A percentile compares a stretch with the other conserved stretches of the same genome.
These are phyloP conservation scores for Camelus bactrianus DNA, from an alignment of 2,113 vertebrate genomes.

Conservation along the genomic window DNA sequence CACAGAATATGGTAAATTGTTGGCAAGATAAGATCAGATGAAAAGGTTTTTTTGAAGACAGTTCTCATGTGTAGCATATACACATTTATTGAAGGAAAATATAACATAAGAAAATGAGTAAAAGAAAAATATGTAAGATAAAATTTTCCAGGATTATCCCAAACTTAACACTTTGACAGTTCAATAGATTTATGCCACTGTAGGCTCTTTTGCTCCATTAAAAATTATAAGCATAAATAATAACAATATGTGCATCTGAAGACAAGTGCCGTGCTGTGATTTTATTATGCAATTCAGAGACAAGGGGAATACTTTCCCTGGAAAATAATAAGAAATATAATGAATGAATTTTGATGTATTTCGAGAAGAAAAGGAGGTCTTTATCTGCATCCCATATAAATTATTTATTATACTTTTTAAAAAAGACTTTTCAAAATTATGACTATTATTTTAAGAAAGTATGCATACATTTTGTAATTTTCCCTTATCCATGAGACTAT, in stretches of 20 bases:
- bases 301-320: neutral
- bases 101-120: neutral
- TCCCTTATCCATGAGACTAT: neutral
- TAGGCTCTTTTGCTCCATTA: neutral
- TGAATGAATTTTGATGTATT: neutral
- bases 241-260: conserved; percentile 17
- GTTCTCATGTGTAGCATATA: neutral
- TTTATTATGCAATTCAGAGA: neutral
- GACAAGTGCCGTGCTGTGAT: neutral
- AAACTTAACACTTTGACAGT: neutral
- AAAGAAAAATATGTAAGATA: conserved; percentile 30
- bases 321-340: neutral
- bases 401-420: neutral
- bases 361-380: neutral
- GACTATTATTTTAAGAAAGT: conserved; percentile 20
- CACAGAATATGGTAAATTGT: neutral
- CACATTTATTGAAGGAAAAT: neutral
- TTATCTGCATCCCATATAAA: neutral
- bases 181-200: conserved; percentile 60
- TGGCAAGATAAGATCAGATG: neutral
- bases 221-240: conserved; percentile 22
- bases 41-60: neutral
- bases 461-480: neutral
- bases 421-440: conserved; percentile 11
- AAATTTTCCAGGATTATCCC: conserved; percentile 56